phyloP scores from a whole-genome alignment of 2,113 vertebrate genomes.

The Platanista minor region DNA sequence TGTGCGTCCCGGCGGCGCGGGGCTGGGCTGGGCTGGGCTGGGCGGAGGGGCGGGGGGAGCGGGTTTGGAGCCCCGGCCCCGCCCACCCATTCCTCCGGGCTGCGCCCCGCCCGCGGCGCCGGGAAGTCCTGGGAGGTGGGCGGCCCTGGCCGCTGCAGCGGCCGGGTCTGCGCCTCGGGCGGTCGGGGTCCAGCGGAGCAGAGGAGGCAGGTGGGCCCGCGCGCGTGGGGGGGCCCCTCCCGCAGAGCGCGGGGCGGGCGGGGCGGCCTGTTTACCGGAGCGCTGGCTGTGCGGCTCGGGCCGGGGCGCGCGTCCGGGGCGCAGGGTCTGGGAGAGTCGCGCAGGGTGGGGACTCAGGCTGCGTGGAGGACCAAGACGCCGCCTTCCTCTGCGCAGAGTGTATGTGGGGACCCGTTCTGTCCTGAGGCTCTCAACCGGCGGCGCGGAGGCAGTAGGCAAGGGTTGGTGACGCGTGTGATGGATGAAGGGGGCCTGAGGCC shows the following conservation, averaged over 20 bases:
- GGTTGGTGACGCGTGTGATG: background rate
- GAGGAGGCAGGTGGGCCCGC: background rate
- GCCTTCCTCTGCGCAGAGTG: background rate
- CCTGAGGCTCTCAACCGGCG: background rate
- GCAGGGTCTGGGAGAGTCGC: accelerated
- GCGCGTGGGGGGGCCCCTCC: too few relatives aligned
- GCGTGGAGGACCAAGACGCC: background rate
- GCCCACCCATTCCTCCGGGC: too few relatives aligned
- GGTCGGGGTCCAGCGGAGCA: background rate
- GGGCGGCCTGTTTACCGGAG: too few relatives aligned
- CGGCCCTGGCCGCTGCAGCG: too few relatives aligned
- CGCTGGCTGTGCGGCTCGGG: too few relatives aligned
- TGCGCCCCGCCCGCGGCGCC: too few relatives aligned
- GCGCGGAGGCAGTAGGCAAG: background rate
- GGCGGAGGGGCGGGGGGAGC: background rate
- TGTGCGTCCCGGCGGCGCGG: background rate
- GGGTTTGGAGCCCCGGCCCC: too few relatives aligned
- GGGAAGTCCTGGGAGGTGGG: too few relatives aligned
- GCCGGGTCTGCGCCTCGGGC: background rate
- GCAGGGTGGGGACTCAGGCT: background rate
- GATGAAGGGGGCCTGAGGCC: background rate
- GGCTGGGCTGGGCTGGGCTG: too few relatives aligned
- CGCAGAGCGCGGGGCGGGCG: too few relatives aligned
- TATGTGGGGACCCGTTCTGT: background rate
- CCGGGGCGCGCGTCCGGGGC: too few relatives aligned